Conservation (phyloP, 2,113 vertebrate species). For the Saccopteryx leptura region DNA sequence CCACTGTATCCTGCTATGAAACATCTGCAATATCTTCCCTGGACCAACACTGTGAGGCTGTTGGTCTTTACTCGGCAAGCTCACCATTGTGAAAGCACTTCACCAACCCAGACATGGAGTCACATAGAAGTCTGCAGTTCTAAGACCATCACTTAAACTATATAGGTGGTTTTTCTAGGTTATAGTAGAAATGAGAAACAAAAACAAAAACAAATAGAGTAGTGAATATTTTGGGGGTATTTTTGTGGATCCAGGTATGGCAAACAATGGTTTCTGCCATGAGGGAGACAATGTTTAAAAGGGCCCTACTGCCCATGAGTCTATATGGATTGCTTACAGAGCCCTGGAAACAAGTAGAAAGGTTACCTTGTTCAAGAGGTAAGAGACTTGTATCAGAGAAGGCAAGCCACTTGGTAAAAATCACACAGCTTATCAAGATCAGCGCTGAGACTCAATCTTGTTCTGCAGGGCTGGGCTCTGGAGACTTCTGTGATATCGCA, state of each 20-base stretch:
- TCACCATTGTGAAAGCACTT: not conserved
- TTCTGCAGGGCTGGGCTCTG: not conserved
- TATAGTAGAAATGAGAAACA: not conserved
- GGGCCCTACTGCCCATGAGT: not conserved
- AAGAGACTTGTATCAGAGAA: not conserved
- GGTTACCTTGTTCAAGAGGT: too few relatives aligned
- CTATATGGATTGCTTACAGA: accelerated
- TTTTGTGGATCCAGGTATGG: not conserved
- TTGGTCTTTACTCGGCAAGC: not conserved
- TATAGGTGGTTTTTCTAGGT: not conserved
- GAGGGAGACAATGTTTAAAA: not conserved
- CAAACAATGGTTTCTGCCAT: not conserved
- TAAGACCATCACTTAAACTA: not conserved
- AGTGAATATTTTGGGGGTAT: not conserved
- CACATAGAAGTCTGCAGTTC: accelerated
- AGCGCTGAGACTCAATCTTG: not conserved
- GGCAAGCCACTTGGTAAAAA: not conserved
- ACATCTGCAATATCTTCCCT: not conserved
- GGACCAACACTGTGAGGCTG: not conserved
- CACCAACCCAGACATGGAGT: accelerated
- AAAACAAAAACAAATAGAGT: not conserved
- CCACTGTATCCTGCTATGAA: accelerated
- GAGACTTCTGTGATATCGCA: too few relatives aligned
- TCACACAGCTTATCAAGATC: not conserved
- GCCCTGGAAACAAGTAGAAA: not conserved